Conservation (phyloP, 2,113 vertebrate genomes). For the Puffinus mauretanicus region DNA sequence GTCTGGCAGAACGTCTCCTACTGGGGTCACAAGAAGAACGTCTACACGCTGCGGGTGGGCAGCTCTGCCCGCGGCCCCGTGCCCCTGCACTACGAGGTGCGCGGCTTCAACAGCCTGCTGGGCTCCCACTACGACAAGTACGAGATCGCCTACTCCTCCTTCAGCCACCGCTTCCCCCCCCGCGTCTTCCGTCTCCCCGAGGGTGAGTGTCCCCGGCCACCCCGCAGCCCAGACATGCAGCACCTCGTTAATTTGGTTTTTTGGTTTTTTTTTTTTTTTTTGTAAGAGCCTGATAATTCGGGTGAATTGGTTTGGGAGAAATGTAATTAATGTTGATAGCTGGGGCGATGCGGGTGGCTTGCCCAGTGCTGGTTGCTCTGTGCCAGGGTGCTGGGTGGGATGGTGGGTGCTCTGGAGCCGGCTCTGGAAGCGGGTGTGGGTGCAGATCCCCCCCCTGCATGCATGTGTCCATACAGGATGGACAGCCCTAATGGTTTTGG, state of each 20-base stretch:
- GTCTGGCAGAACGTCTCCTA: slow-evolving; percentile 76
- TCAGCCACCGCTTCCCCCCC: slow-evolving; percentile 47
- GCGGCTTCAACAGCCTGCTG: slow-evolving; percentile 78
- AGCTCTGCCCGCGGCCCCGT: background rate
- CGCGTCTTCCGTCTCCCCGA: slow-evolving; percentile 65
- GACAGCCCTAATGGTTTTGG: background rate
- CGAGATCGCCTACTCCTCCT: slow-evolving; percentile 75
- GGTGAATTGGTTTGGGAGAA: background rate
- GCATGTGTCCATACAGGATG: accelerated
- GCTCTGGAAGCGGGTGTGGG: background rate
- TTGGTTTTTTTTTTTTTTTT: background rate
- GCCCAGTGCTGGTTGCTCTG: background rate
- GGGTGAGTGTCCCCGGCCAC: slow-evolving; percentile 36
- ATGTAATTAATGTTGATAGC: background rate
- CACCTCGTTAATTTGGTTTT: background rate
- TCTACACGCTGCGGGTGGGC: slow-evolving; percentile 77
- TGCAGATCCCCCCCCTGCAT: too few relatives aligned
- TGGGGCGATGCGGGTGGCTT: background rate
- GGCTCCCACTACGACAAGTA: slow-evolving; percentile 84
- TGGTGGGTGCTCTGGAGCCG: accelerated
- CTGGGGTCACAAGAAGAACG: slow-evolving; percentile 75
- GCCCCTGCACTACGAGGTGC: slow-evolving; percentile 78
- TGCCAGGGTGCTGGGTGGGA: background rate
- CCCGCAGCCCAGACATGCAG: background rate
- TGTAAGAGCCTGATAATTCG: background rate